Evolutionary conservation across 2,113 vertebrate species (phyloP), one percentile per base, ranked within the genome.

Genomic region (Cranoglanis bouderius): DNA sequence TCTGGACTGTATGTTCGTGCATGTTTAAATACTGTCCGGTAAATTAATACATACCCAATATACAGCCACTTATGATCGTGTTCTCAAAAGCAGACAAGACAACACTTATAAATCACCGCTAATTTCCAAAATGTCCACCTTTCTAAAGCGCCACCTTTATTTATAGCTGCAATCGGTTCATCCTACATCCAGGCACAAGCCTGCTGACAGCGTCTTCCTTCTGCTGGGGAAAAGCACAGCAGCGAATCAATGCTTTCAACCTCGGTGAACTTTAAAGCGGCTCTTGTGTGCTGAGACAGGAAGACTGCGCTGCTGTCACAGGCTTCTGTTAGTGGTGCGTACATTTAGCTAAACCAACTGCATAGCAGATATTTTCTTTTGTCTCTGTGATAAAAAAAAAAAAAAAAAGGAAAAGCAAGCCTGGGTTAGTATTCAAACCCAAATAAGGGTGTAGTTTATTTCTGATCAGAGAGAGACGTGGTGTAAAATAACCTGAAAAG

Each of bases 91-190:
- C 55, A 46, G 80, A 55, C 49, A 19, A 51, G 46, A 57, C 32
- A 38, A 7, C 21, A 4, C 49, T 85, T 38, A 51, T 75, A 75
- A 74, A 74, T 85, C 29, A 57, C 9, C 1, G 8, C 32, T 85
- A 72, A 74, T 19, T 38, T 75, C 51, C 35, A 32, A 57, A 86
- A 77, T 46, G 70, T 43, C 51, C 51, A 86, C 40, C 49, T 18
- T 70, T 65, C 80, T 59, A 70, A 81, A 75, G 78, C 55, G 38
- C 19, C 49, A 51, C 61, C 88, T 75, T 82, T 84, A 89, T 84
- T 75, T 87, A 53, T 59, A 90, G 81, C 61, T 87, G 38, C 81
- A 65, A 40, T 83, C 55, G 26, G 82, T 83, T 90, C 57, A 81
- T 67, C 82, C 74, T 35, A 82, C 80, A 84, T 81, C 24, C 51